Evolutionary conservation across 37 sponge, comb jelly and placozoan species (phyloP).

Genomic region (Dysidea cf. avara): DNA sequence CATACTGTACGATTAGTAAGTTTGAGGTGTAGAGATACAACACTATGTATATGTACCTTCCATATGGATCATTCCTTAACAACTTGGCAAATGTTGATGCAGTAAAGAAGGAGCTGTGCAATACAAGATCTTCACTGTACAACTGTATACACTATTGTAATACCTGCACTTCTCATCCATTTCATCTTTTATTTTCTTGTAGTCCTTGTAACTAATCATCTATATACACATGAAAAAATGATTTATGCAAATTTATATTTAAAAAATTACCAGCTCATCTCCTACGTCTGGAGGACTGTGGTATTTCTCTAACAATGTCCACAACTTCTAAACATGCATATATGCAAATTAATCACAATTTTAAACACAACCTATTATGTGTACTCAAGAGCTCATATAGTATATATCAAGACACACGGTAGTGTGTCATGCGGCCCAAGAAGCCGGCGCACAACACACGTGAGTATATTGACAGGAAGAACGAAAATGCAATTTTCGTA

Average conservation of each 20-base stretch:
- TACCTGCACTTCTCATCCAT: constrained; percentile 70
- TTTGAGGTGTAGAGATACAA: no score
- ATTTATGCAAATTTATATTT: neutral
- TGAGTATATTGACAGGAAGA: no score
- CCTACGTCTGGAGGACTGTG: constrained; percentile 73
- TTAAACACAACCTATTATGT: no score
- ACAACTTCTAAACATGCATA: constrained; percentile 48
- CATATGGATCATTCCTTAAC: constrained; percentile 68
- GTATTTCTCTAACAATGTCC: constrained; percentile 80
- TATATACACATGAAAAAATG: constrained; percentile 2
- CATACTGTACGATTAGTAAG: no score
- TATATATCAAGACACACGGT: no score
- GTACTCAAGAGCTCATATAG: no score
- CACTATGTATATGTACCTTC: constrained; percentile 57
- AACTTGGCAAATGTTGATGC: constrained; percentile 72
- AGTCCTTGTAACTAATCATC: constrained; percentile 81
- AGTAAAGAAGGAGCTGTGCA: constrained; percentile 70
- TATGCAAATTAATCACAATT: no score
- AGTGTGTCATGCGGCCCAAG: no score
- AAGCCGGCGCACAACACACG: no score
- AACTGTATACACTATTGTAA: neutral
- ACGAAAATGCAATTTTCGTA: no score
- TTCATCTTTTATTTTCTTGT: constrained; percentile 41
- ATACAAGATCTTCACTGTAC: no score
- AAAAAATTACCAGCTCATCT: constrained; percentile 67